Evolutionary conservation across 1,140 invertebrate species (phyloP), one percentile per base, ranked within the genome.

Genomic region (Drosophila pectinifera): DNA sequence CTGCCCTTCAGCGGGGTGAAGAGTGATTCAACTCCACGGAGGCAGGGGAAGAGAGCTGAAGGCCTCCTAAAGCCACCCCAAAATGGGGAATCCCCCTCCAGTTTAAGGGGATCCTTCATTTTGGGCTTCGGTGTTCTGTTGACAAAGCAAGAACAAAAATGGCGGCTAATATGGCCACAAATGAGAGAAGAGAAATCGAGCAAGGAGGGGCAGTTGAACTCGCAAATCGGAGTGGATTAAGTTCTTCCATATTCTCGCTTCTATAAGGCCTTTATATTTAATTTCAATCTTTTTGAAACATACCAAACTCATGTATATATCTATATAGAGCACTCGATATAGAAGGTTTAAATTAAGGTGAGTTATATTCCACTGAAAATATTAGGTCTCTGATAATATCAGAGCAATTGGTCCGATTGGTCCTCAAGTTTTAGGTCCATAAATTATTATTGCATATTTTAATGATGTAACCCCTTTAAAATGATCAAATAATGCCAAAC

Each of bases 61-160:
- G 14, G 22, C 36, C 65, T 70, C 64, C 68, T 57, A 48, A 57
- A 72, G 42, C 51, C 51, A 70, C 68, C 68, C 68, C 65, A 31
- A 65, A 65, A 24, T 38, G 14, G 63, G 59, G 41, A 20, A 24
- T 16, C 36, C 28, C 36, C 38, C 24, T 28, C 24, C 24, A 39
- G 39, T 51, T 39, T 8, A 38, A 55, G 28, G 28, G 63, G 64
- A 43, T 56, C 64, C 65, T 68, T 73, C 73, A 48, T 41, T 64
- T 62, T 59, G 56, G 38, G 51, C 26, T 45, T 70, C 62, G 78
- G 49, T 79, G 70, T 72, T 85, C 54, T 68, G 81, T 77, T 77
- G 81, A 84, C 81, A 84, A 85, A 73, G 77, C 76, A 61, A 68
- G 79, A 84, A 84, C 81, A 85, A 88, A 89, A 89, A 88, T 88